Conservation (phyloP, 2,113 vertebrate species). For the Pollimyrus isidori region DNA sequence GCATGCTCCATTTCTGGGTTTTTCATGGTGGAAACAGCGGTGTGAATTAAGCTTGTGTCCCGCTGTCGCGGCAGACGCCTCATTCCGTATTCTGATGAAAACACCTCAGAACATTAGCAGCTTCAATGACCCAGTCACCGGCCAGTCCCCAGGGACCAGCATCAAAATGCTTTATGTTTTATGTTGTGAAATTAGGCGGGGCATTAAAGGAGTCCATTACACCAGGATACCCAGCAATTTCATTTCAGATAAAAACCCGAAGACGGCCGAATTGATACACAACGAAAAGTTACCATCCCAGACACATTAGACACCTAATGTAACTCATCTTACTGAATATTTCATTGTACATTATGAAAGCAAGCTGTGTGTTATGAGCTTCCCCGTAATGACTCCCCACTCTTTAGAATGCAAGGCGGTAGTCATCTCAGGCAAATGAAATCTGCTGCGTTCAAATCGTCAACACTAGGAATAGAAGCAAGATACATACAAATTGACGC, state of each 20-base stretch:
- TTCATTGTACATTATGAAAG: constrained; percentile 10
- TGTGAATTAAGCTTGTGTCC: background rate
- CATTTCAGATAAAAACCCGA: constrained; percentile 24
- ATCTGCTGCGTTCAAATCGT: background rate
- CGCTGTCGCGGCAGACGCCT: background rate
- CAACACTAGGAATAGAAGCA: constrained; percentile 2
- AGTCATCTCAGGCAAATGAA: background rate
- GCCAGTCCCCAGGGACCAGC: background rate
- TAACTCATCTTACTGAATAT: constrained; percentile 17
- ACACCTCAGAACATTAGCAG: constrained; percentile 1
- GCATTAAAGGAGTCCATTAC: background rate
- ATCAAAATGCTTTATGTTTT: background rate
- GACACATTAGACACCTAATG: constrained; percentile 24
- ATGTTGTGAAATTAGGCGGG: background rate
- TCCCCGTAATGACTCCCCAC: constrained; percentile 1
- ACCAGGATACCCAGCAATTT: constrained; percentile 14
- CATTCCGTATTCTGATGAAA: constrained; percentile 1
- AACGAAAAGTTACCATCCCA: constrained; percentile 17
- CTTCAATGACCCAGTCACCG: background rate
- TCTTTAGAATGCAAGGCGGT: background rate
- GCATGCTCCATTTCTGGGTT: background rate
- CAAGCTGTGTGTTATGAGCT: background rate
- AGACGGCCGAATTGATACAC: constrained; percentile 14
- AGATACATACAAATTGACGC: background rate
- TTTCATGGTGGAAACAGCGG: background rate